These are phyloP conservation scores for Vanessa tameamea DNA, from an alignment of 1,140 invertebrate species.

Conservation along the genomic window DNA sequence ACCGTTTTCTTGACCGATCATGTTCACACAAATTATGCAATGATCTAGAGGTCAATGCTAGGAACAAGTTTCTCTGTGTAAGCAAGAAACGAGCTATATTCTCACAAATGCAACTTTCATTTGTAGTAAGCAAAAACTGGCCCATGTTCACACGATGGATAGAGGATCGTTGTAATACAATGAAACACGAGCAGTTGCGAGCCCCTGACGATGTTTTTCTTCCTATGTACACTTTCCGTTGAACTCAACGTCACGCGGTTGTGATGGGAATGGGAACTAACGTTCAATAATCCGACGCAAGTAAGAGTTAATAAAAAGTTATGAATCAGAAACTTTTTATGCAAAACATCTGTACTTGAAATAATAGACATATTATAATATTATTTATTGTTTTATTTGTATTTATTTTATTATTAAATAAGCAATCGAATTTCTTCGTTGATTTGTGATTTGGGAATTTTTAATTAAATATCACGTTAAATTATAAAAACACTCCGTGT, in stretches of 20 bases:
- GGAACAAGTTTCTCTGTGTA: conserved; percentile 66
- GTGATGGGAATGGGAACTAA: conserved; percentile 52
- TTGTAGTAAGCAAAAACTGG: conserved; percentile 69
- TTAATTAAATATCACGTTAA: background rate
- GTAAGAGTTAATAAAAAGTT: conserved; percentile 39
- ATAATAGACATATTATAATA: too few species aligned
- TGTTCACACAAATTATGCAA: conserved; percentile 38
- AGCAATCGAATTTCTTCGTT: background rate
- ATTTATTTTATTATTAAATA: background rate
- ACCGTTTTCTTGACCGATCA: background rate
- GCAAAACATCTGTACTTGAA: background rate
- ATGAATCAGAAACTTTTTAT: background rate
- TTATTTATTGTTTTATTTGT: background rate
- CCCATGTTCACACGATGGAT: conserved; percentile 65
- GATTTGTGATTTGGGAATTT: background rate
- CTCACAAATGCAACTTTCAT: conserved; percentile 78
- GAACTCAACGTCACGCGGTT: conserved; percentile 47
- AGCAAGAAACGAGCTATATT: conserved; percentile 64
- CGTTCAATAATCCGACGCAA: conserved; percentile 34
- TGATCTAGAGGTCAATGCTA: conserved; percentile 66
- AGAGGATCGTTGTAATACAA: conserved; percentile 33
- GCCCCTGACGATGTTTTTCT: conserved; percentile 22
- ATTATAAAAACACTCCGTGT: conserved; percentile 21
- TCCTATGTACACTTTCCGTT: conserved; percentile 53
- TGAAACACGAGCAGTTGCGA: conserved; percentile 32